A percentile compares a stretch with the other conserved stretches of the same genome.
Conservation (phyloP, 2,888 invertebrate genomes). For the Drosophila austrosaltans region DNA sequence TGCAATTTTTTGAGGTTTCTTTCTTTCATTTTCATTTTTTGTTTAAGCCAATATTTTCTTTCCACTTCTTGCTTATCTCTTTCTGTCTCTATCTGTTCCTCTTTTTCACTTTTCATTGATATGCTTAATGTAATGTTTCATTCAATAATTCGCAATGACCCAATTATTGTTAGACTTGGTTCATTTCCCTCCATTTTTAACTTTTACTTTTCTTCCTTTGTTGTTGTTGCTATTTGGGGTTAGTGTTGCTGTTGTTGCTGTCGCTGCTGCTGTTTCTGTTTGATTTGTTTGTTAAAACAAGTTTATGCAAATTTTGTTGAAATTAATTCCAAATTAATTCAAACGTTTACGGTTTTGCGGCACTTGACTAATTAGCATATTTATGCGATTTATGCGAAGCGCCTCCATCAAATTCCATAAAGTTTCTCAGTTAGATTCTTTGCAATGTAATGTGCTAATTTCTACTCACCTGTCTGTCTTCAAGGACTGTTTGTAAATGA, state of each 20-base stretch:
- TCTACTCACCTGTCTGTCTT: constrained; percentile 66
- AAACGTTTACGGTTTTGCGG: constrained; percentile 48
- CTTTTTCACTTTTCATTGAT: constrained; percentile 24
- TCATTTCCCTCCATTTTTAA: constrained; percentile 40
- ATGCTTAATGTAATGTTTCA: constrained; percentile 25
- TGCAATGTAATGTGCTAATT: constrained; percentile 64
- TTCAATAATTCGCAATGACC: constrained; percentile 62
- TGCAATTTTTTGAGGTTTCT: constrained; percentile 24
- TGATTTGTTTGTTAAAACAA: constrained; percentile 37
- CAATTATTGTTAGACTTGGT: constrained; percentile 47
- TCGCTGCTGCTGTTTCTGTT: constrained; percentile 22
- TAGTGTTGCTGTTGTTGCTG: constrained; percentile 39
- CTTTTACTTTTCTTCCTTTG: constrained; percentile 41
- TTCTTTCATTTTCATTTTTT: constrained; percentile 33
- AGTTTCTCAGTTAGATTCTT: constrained; percentile 24
- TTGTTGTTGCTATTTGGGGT: constrained; percentile 1
- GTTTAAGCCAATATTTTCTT: not conserved
- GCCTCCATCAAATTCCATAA: constrained; percentile 43
- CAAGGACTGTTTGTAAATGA: constrained; percentile 77
- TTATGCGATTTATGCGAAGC: constrained; percentile 76
- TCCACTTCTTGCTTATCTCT: constrained; percentile 5
- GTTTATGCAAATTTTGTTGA: constrained; percentile 67
- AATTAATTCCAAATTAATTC: constrained; percentile 51
- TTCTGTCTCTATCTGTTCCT: constrained; percentile 5
- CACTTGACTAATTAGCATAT: constrained; percentile 67